Evolutionary conservation across 2,113 vertebrate species (phyloP).

Genomic region (Toxotes jaculatrix): DNA sequence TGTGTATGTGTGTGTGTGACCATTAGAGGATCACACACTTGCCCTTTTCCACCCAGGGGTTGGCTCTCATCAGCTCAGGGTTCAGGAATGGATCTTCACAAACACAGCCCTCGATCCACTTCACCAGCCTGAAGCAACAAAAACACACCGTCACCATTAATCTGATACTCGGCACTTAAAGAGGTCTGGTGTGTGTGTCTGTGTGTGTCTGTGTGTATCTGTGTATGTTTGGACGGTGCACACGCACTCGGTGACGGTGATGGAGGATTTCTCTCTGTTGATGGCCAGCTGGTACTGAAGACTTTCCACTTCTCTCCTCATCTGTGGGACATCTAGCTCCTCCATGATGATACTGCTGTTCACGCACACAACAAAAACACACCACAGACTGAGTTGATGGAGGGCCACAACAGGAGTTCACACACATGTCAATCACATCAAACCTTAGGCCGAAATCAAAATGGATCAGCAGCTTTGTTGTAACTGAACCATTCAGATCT

Average conservation of each 20-base stretch:
- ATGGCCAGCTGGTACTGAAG: slow-evolving; percentile 96
- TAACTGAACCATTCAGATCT: too few relatives aligned
- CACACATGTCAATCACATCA: too few relatives aligned
- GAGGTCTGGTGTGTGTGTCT: neutral
- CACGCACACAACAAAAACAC: neutral
- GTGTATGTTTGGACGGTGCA: neutral
- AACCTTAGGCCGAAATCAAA: too few relatives aligned
- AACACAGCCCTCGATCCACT: slow-evolving; percentile 95
- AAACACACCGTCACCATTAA: slow-evolving; percentile 3
- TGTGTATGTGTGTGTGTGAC: slow-evolving; percentile 39
- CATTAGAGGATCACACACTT: slow-evolving; percentile 93
- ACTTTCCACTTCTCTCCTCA: slow-evolving; percentile 97
- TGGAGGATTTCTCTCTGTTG: slow-evolving; percentile 94
- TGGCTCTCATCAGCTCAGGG: slow-evolving; percentile 93
- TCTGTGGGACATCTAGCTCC: slow-evolving; percentile 93
- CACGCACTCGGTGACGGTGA: slow-evolving; percentile 95
- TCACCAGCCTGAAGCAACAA: slow-evolving; percentile 87
- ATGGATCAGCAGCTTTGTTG: too few relatives aligned
- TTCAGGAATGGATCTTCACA: slow-evolving; percentile 95
- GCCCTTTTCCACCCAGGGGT: slow-evolving; percentile 97
- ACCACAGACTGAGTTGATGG: neutral
- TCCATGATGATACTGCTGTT: slow-evolving; percentile 86
- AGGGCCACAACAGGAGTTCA: too few relatives aligned
- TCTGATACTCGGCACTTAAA: neutral
- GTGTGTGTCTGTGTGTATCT: neutral